Evolutionary conservation across 2,888 invertebrate genomes (phyloP), one percentile per base, ranked within the genome.

Genomic region (Mesodorylaimus sp.): DNA sequence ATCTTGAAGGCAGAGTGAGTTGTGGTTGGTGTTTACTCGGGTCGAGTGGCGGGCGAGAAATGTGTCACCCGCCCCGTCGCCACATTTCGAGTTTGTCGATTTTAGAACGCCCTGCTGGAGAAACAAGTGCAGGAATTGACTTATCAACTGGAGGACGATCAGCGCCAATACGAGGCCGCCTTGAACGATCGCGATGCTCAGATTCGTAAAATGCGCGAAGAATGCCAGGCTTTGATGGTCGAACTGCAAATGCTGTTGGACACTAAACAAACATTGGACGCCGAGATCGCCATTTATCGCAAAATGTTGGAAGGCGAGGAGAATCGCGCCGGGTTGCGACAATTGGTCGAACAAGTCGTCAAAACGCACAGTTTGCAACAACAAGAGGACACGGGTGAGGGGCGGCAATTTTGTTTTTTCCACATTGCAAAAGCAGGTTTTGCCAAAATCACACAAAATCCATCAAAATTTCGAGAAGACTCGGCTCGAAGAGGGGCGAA

Each of bases 291-390:
- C 55, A 74, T 74, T 55, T 73, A 74, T 67, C 64, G 73, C 53
- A 73, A 73, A 58, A 67, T 74, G 61, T 61, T 73, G 57, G 74
- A 73, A 60, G 69, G 71, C 47, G 74, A 74, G 57, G 74, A 74
- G 61, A 71, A 66, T 62, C 66, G 72, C 13, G 60, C 60, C 25
- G 65, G 65, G 7, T 58, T 65, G 44, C 56, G 61, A 16, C 62
- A 62, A 49, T 58, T 65, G 50, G 65, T 66, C 51, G 65, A 65
- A 50, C 65, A 65, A 53, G 64, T 65, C 50, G 63, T 63, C 51
- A 63, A 60, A 50, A 64, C 63, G 26, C 62, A 62, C 54, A 61
- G 60, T 46, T 57, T 63, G 52, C 54, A 55, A 28, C 59, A 62
- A 51, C 52, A 55, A 28, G 60, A 60, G 48, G 65, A 66, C 47